Percentiles rank a stretch among this genome's conserved stretches.
These are phyloP conservation scores for Dendrocopos noguchii DNA, from an alignment of 2,113 vertebrate species.

Conservation along the genomic window DNA sequence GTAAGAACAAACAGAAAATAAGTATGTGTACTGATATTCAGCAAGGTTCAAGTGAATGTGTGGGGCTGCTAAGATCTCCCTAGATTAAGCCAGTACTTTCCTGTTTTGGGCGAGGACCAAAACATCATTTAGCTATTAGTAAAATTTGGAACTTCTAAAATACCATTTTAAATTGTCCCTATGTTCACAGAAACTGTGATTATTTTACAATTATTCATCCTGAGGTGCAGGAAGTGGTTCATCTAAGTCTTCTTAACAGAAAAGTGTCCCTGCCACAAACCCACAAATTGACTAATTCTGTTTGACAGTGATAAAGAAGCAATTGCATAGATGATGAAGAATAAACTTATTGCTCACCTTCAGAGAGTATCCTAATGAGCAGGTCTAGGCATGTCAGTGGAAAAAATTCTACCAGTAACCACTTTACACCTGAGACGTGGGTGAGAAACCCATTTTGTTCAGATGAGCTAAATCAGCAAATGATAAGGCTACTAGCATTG, in stretches of 20 bases:
- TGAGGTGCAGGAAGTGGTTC: neutral
- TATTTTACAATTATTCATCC: conserved; percentile 11
- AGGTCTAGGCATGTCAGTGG: neutral
- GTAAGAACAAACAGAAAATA: neutral
- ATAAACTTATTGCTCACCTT: neutral
- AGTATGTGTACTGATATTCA: neutral
- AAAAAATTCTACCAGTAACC: neutral
- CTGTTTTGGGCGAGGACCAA: neutral
- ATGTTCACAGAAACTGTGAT: neutral
- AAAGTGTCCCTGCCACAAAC: neutral
- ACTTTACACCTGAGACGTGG: neutral
- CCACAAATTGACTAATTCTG: neutral
- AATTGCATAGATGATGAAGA: neutral
- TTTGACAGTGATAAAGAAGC: neutral
- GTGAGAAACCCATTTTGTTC: neutral
- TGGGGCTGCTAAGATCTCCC: neutral
- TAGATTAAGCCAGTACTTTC: neutral
- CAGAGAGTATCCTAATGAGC: neutral
- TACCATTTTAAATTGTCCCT: neutral
- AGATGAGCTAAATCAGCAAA: neutral
- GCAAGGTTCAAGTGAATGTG: neutral
- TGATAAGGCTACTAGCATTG: neutral
- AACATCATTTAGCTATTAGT: neutral
- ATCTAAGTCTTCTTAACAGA: conserved; percentile 20
- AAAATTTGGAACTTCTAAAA: neutral